These are phyloP conservation scores for Misgurnus mizolepis DNA, from an alignment of 2,113 vertebrate genomes.

Conservation along the genomic window DNA sequence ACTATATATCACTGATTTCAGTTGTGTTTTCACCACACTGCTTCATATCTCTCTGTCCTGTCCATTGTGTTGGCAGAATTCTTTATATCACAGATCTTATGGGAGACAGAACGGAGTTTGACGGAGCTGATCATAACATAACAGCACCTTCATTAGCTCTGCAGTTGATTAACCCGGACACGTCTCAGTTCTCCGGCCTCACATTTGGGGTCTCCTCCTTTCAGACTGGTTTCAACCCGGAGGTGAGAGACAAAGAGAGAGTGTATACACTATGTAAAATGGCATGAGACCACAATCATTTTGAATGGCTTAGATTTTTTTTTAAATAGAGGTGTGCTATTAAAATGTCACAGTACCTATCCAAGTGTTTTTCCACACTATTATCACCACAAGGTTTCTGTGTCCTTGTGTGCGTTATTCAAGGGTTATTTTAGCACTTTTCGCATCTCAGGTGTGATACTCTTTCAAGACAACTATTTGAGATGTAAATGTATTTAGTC, in stretches of 20 bases:
- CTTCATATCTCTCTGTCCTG: no score
- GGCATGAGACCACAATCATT: neutral
- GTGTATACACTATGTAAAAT: neutral
- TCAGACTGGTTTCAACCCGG: slow-evolving; percentile 57
- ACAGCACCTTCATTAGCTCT: slow-evolving; percentile 72
- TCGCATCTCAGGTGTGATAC: slow-evolving; percentile 22
- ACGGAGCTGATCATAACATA: slow-evolving; percentile 65
- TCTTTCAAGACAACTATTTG: neutral
- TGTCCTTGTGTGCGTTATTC: slow-evolving; percentile 9
- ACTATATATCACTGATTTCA: no score
- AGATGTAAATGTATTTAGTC: neutral
- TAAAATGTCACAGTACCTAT: slow-evolving; percentile 28
- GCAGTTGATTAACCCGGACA: slow-evolving; percentile 68
- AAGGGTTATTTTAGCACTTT: slow-evolving; percentile 21
- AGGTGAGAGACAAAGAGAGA: slow-evolving; percentile 70
- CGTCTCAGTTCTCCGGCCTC: slow-evolving; percentile 74
- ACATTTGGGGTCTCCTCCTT: slow-evolving; percentile 77
- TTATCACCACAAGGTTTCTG: slow-evolving; percentile 16
- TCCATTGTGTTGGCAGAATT: slow-evolving; percentile 70
- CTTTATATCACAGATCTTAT: slow-evolving; percentile 76
- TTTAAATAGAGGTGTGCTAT: slow-evolving; percentile 35
- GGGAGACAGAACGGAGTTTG: slow-evolving; percentile 78
- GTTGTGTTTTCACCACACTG: no score
- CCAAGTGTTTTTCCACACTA: neutral
- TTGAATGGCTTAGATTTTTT: neutral